Conservation (phyloP, 2,888 invertebrate genomes). For the Mycalesis mineus region DNA sequence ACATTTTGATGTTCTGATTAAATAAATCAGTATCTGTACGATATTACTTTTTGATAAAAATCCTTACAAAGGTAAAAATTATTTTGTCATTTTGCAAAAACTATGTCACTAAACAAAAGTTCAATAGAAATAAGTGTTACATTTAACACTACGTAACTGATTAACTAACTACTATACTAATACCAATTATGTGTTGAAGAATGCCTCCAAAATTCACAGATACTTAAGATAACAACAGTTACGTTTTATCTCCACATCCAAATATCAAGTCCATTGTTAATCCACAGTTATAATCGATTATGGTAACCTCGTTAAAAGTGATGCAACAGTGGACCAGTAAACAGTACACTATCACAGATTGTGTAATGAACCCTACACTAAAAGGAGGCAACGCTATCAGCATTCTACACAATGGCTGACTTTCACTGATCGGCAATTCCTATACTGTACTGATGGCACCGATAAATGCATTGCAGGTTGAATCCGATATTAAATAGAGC, state of each 20-base stretch:
- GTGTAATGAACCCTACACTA: conserved; percentile 26
- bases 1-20: no score
- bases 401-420: conserved; percentile 41
- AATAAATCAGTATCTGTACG: no score
- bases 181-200: neutral
- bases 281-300: conserved; percentile 11
- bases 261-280: conserved; percentile 9
- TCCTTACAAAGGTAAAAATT: no score
- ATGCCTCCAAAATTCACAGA: neutral
- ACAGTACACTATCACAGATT: conserved; percentile 22
- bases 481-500: conserved; percentile 50
- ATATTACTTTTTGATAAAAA: no score
- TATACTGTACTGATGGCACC: conserved; percentile 35
- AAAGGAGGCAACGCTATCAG: conserved; percentile 34
- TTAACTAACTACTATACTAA: neutral
- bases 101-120: neutral
- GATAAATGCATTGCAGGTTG: conserved; percentile 46
- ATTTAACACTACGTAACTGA: conserved; percentile 1
- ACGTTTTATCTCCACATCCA: conserved; percentile 1
- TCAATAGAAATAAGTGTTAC: neutral
- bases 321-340: conserved; percentile 21
- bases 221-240: neutral
- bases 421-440: conserved; percentile 55
- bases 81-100: no score
- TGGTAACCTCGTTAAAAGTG: conserved; percentile 17